A percentile compares a stretch with the other conserved stretches of the same genome.
Conservation (phyloP, 1,140 invertebrate genomes). For the Rhopalosiphum maidis region DNA sequence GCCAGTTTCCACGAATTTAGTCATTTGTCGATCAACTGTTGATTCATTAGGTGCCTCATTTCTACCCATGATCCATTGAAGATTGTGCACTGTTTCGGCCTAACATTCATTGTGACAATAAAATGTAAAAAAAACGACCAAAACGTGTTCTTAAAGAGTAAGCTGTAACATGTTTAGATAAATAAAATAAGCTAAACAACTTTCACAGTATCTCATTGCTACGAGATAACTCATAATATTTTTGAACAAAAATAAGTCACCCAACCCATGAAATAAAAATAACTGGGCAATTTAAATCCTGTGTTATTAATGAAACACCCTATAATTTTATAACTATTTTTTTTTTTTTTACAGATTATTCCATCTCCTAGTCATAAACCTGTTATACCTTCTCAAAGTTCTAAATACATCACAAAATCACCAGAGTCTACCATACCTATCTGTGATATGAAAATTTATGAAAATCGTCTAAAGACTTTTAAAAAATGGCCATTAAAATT, state of each 20-base stretch:
- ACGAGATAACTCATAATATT: not conserved
- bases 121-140: not conserved
- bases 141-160: not conserved
- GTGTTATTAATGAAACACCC: no score
- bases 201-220: not conserved
- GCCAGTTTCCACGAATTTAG: not conserved
- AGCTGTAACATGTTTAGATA: no score
- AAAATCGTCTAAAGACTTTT: slow-evolving; percentile 26
- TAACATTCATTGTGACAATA: not conserved
- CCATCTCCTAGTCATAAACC: not conserved
- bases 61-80: not conserved
- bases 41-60: not conserved
- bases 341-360: not conserved
- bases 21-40: not conserved
- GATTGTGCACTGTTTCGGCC: not conserved
- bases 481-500: slow-evolving; percentile 59
- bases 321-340: not conserved
- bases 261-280: not conserved
- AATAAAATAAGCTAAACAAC: not conserved
- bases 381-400: not conserved
- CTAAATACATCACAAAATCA: not conserved
- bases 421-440: not conserved
- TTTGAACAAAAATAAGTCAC: not conserved
- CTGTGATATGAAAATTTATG: not conserved
- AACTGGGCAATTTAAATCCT: not conserved